A percentile compares a stretch with the other conserved stretches of the same genome.
Evolutionary conservation across 2,888 invertebrate genomes (phyloP).

Genomic region (Oeneis ivallda): DNA sequence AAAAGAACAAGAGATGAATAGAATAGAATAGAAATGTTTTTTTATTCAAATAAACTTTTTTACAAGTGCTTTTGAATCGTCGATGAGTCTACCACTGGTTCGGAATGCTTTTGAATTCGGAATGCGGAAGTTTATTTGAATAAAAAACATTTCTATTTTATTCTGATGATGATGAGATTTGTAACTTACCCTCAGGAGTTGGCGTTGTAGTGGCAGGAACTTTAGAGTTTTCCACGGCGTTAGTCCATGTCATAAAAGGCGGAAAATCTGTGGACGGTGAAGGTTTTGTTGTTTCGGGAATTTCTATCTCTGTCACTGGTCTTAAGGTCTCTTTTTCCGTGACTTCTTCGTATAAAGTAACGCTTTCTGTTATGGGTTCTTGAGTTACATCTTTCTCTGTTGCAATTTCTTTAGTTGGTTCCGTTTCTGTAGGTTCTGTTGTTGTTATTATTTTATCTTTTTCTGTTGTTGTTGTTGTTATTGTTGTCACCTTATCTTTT

Average conservation of each 20-base stretch:
- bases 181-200: slow-evolving; percentile 30
- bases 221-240: slow-evolving; percentile 61
- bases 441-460: slow-evolving; percentile 29
- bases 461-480: slow-evolving; percentile 24
- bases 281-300: slow-evolving; percentile 43
- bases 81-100: too few relatives aligned
- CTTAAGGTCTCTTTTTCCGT: slow-evolving; percentile 53
- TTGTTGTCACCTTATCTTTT: background rate
- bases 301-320: slow-evolving; percentile 50
- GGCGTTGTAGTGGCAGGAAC: slow-evolving; percentile 45
- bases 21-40: too few relatives aligned
- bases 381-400: slow-evolving; percentile 36
- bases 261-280: slow-evolving; percentile 57
- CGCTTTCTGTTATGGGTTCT: slow-evolving; percentile 45
- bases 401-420: slow-evolving; percentile 34
- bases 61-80: too few relatives aligned
- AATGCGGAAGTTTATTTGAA: too few relatives aligned
- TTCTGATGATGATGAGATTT: too few relatives aligned
- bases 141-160: too few relatives aligned
- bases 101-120: too few relatives aligned
- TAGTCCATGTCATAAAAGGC: slow-evolving; percentile 80
- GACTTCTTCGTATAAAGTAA: slow-evolving; percentile 42
- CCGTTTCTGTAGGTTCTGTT: slow-evolving; percentile 30
- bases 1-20: too few relatives aligned
- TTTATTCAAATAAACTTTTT: too few relatives aligned